Conservation (phyloP, 2,888 invertebrate genomes). For the Callyntrura sp. region DNA sequence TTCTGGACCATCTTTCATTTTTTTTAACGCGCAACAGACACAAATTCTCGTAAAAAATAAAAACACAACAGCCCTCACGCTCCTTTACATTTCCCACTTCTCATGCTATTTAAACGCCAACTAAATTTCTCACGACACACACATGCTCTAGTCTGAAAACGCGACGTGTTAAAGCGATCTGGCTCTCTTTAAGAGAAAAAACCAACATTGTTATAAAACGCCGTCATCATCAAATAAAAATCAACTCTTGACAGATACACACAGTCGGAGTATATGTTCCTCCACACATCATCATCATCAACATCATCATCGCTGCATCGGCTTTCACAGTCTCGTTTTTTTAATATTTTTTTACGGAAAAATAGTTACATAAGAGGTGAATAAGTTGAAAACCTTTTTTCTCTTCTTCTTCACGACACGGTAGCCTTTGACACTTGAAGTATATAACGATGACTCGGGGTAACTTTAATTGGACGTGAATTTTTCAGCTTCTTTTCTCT, state of each 20-base stretch:
- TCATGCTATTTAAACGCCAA: constrained; percentile 39
- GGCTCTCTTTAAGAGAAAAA: neutral
- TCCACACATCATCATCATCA: neutral
- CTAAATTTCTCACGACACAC: constrained; percentile 63
- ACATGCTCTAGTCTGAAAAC: no score
- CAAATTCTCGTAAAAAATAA: constrained; percentile 37
- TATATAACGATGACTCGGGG: constrained; percentile 37
- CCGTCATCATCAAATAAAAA: neutral
- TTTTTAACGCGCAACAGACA: no score
- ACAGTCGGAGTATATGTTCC: neutral
- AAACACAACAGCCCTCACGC: constrained; percentile 33
- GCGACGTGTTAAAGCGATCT: no score
- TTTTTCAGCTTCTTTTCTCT: constrained; percentile 36
- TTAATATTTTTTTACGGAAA: no score
- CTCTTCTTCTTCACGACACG: neutral
- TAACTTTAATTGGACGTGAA: constrained; percentile 68
- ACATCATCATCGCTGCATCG: neutral
- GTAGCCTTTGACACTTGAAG: constrained; percentile 38
- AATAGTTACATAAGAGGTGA: neutral
- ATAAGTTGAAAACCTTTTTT: constrained; percentile 2
- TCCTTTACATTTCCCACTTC: constrained; percentile 19
- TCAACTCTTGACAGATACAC: neutral
- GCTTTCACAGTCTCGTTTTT: neutral
- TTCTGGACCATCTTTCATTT: constrained; percentile 29
- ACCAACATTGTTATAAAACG: constrained; percentile 16